Evolutionary conservation across 2,113 vertebrate species (phyloP), one percentile per base, ranked within the genome.

Genomic region (Otus sunia): DNA sequence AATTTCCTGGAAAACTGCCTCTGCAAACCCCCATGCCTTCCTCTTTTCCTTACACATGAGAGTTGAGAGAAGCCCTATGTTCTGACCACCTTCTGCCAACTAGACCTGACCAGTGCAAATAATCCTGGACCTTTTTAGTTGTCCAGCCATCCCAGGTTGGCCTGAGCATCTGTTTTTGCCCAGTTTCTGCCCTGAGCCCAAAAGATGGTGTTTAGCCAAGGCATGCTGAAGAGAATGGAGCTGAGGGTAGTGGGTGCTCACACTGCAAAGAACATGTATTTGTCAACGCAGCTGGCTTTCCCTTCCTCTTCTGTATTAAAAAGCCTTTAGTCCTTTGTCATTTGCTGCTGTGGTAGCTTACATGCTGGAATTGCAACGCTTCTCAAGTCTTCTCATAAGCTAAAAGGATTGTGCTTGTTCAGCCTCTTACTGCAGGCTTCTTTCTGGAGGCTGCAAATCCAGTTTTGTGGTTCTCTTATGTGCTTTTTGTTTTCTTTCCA

Each of bases 321-420:
- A 96, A 78, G 39, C 36, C 23, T 87, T 89, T 67, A 87, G 52
- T 68, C 47, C 52, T 90, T 77, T 92, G 52, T 81, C 22, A 49
- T 87, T 91, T 91, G n/a, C 16, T 67, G 2, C 73, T 13, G 10
- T 81, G 73, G 60, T 67, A 84, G 87, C 36, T 96, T 87, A 87
- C 69, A 81, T 72, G 80, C 56, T 91, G 56, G 68, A 90, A 85
- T 64, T 85, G 62, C 73, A 94, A 85, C 0, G 6, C 76, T 94
- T 91, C 66, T 89, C 52, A 71, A 75, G 47, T 39, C 68, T 91
- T 25, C 43, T 92, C 58, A 77, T 84, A 87, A 96, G 73, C 80
- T 96, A 81, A 96, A 96, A 14, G 69, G 93, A 90, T 96, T 92
- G 84, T 90, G 77, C 69, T 91, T 96, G 87, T 93, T 95, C 62